Evolutionary conservation across 2,888 invertebrate genomes (phyloP).

Genomic region (Rhingia rostrata): DNA sequence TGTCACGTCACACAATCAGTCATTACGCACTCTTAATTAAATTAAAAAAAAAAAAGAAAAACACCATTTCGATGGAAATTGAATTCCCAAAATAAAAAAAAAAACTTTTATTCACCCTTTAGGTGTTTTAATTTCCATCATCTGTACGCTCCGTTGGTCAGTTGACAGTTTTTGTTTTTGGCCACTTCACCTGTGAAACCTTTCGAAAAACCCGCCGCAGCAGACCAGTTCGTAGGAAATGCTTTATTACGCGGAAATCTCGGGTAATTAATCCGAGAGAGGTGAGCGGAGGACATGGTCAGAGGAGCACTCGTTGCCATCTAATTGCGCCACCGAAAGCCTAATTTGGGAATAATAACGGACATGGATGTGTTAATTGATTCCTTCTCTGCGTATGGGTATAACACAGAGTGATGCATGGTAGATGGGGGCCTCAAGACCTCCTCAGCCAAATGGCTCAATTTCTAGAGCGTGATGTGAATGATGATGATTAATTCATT

Average conservation of each 20-base stretch:
- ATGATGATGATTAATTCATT: slow-evolving; percentile 74
- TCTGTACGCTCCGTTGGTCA: slow-evolving; percentile 64
- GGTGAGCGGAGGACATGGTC: slow-evolving; percentile 17
- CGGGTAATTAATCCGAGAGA: slow-evolving; percentile 71
- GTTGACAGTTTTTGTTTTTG: slow-evolving; percentile 73
- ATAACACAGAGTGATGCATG: neutral
- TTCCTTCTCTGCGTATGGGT: slow-evolving; percentile 51
- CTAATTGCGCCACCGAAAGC: slow-evolving; percentile 69
- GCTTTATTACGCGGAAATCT: slow-evolving; percentile 74
- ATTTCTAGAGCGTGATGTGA: slow-evolving; percentile 74
- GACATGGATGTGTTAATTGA: slow-evolving; percentile 74
- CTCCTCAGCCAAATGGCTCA: slow-evolving; percentile 53
- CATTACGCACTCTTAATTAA: slow-evolving; percentile 70
- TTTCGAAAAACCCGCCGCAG: slow-evolving; percentile 20
- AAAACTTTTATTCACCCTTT: slow-evolving; percentile 31
- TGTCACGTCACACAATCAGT: slow-evolving; percentile 26
- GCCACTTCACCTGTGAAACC: slow-evolving; percentile 71
- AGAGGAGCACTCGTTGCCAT: slow-evolving; percentile 55
- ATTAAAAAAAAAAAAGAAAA: slow-evolving; percentile 26
- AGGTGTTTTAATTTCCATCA: slow-evolving; percentile 46
- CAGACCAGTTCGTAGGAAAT: slow-evolving; percentile 48
- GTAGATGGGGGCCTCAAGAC: slow-evolving; percentile 6
- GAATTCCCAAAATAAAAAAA: slow-evolving; percentile 32
- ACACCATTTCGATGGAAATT: slow-evolving; percentile 36
- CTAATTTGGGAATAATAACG: slow-evolving; percentile 73